Conservation (phyloP, 2,113 vertebrate genomes). For the Trogon surrucura region DNA sequence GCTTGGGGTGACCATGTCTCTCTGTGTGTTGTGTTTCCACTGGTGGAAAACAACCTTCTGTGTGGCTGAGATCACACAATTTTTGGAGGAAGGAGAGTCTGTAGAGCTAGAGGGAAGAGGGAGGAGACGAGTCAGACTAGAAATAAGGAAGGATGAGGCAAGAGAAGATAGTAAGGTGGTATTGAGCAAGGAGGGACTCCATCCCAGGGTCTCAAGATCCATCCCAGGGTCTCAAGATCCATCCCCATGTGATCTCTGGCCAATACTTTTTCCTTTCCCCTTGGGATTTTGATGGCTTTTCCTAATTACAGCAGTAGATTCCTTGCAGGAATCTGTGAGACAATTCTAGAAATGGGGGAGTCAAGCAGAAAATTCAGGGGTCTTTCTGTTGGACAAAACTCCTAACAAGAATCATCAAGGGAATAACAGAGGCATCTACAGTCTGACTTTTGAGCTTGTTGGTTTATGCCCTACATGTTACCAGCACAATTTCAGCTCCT, state of each 20-base stretch:
- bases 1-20: not conserved
- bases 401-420: not conserved
- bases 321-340: not conserved
- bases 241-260: not conserved
- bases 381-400: not conserved
- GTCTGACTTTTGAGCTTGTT: not conserved
- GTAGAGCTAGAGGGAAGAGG: not conserved
- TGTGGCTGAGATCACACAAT: accelerated
- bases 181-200: not conserved
- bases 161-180: not conserved
- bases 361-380: not conserved
- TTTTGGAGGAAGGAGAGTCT: not conserved
- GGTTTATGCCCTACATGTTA: not conserved
- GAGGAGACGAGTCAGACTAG: not conserved
- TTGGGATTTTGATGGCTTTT: not conserved
- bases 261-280: not conserved
- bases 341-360: not conserved
- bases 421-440: not conserved
- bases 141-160: not conserved
- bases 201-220: not conserved
- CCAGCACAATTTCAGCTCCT: not conserved
- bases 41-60: not conserved
- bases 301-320: not conserved
- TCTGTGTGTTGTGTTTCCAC: accelerated
- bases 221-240: not conserved